A percentile compares a stretch with the other conserved stretches of the same genome.
Evolutionary conservation across 2,113 vertebrate species (phyloP).

Genomic region (Struthidea cinerea): DNA sequence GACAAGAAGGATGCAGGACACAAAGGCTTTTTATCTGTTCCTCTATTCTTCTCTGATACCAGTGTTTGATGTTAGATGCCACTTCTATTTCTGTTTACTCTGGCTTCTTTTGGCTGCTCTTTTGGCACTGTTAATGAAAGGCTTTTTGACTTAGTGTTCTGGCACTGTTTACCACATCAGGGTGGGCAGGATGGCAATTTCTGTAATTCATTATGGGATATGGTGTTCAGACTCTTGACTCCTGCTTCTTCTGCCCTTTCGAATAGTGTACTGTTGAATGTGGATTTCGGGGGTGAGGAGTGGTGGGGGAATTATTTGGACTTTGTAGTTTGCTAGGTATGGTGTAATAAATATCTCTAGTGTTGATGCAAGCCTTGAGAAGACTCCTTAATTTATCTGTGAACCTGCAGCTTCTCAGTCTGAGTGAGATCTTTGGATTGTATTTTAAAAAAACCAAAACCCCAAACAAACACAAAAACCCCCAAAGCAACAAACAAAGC

Average conservation of each 20-base stretch:
- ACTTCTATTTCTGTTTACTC: neutral
- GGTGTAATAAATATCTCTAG: neutral
- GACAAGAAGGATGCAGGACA: neutral
- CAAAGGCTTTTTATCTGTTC: neutral
- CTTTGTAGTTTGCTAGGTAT: neutral
- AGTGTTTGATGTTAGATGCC: neutral
- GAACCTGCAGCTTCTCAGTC: neutral
- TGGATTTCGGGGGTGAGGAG: neutral
- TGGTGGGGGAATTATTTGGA: neutral
- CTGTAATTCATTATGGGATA: neutral
- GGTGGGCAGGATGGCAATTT: neutral
- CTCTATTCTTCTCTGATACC: neutral
- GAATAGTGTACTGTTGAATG: neutral
- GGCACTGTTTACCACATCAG: neutral
- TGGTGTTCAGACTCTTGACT: neutral
- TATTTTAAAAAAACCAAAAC: neutral
- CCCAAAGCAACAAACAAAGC: neutral
- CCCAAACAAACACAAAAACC: neutral
- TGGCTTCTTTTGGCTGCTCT: neutral
- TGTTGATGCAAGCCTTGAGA: neutral
- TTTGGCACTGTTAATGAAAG: neutral
- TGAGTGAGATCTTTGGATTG: neutral
- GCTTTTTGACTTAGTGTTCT: neutral
- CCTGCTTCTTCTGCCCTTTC: neutral
- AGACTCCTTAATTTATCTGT: neutral